Conservation (phyloP, 2,888 invertebrate species). For the Callyntrura guangdongensis region DNA sequence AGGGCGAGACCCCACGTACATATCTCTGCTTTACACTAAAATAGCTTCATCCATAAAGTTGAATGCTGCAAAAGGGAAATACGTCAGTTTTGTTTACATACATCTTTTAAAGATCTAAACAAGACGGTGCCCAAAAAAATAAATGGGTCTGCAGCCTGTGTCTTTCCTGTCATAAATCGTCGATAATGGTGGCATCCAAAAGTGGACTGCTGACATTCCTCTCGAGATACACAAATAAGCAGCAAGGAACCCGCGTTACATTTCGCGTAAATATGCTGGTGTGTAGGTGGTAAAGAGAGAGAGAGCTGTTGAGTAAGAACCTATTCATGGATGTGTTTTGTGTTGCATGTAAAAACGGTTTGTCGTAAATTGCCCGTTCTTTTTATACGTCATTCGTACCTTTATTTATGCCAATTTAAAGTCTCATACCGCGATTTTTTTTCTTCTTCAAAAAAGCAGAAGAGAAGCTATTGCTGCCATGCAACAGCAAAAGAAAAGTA, state of each 20-base stretch:
- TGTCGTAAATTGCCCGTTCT: no score
- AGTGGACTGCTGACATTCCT: conserved; percentile 54
- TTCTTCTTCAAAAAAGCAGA: background rate
- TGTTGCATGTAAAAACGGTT: background rate
- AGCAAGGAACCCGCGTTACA: background rate
- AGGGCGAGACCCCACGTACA: background rate
- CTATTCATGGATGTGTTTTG: background rate
- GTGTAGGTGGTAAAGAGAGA: background rate
- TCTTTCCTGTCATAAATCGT: conserved; percentile 63
- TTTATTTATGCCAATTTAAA: conserved; percentile 17
- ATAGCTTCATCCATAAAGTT: conserved; percentile 53
- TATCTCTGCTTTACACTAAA: background rate
- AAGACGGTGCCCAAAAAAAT: conserved; percentile 32
- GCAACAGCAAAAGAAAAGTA: background rate
- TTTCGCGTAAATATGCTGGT: background rate
- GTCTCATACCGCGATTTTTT: background rate
- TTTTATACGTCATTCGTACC: background rate
- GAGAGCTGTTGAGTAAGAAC: background rate
- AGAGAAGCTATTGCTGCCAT: background rate
- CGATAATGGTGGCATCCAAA: conserved; percentile 63
- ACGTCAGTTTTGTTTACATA: background rate
- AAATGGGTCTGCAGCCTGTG: conserved; percentile 56
- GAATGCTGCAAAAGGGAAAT: conserved; percentile 44
- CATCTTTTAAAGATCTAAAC: conserved; percentile 34
- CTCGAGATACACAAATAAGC: conserved; percentile 29